Base-by-base conservation (phyloP, 2,797 vertebrate species). In the Anguilla obscura region DNA sequence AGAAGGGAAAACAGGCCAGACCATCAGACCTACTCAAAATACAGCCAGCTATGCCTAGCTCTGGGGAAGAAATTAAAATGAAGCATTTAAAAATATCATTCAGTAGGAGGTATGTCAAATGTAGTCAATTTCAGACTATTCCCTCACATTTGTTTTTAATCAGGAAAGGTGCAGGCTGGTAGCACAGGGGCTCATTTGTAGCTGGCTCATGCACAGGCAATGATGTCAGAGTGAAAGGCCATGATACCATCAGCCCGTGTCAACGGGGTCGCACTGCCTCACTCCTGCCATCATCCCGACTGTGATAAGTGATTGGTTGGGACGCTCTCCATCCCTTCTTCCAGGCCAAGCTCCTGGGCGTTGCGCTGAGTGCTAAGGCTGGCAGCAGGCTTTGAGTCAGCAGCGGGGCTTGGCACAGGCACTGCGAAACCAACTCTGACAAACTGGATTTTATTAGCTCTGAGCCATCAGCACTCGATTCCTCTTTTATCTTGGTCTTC, bases 401-500 rank as follows among this genome's bases (percentile, higher is more conserved):
- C 36, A 80, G 36, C 7, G 40, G 6, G 76, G 36, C 7, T 82
- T 82, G 79, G 79, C 79, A 82, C 40, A 82, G 21, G 24, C 79
- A 10, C 79, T 24, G 79, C n/a, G 6, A 21, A n/a, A 50, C 79
- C 79, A 82, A 82, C 79, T 82, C 79, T 82, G 40, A 24, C 40
- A n/a, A 21, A 6, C 8, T 48, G 45, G 40, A 50, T 82, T 50
- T 82, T 48, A 82, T 48, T 82, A n/a, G 40, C 40, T 80, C 76
- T 2, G 18, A 50, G 79, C 36, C 79, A n/a, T 21, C 45, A 48
- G 79, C 40, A 48, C 40, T 50, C n/a, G n/a, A 82, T 82, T 82
- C 40, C 79, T 82, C 79, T 82, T 82, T 82, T 82, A 82, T 82
- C 79, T 48, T 2, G 6, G 18, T 50, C 79, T n/a, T n/a, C 40